Evolutionary conservation across 2,113 vertebrate genomes (phyloP).

Genomic region (Cepphus grylle): DNA sequence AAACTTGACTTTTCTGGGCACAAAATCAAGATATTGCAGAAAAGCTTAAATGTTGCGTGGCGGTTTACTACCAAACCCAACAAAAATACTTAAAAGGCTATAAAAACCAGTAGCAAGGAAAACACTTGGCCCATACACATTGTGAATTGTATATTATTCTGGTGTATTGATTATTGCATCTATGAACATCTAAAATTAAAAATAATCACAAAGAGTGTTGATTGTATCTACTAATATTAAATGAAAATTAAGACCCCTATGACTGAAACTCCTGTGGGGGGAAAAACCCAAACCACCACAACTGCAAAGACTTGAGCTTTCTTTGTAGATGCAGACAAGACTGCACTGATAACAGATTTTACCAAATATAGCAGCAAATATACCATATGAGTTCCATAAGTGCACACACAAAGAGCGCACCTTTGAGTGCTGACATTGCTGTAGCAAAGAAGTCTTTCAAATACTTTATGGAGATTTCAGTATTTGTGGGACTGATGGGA

Average conservation of each 20-base stretch:
- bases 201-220: background rate
- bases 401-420: accelerated
- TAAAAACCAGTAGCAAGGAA: background rate
- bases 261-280: background rate
- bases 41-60: background rate
- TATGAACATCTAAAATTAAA: background rate
- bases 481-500: background rate
- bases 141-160: background rate
- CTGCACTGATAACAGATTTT: background rate
- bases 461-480: background rate
- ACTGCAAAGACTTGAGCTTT: background rate
- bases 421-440: background rate
- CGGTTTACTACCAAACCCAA: background rate
- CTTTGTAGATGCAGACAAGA: background rate
- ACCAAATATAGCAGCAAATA: background rate
- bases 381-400: background rate
- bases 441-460: background rate
- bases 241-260: background rate
- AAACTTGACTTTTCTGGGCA: background rate
- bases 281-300: background rate
- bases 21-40: background rate
- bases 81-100: background rate
- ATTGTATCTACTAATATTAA: background rate
- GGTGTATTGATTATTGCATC: background rate
- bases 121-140: background rate